Base-by-base conservation (phyloP, 2,797 vertebrate genomes). In the Parauchenoglanis ngamensis region DNA sequence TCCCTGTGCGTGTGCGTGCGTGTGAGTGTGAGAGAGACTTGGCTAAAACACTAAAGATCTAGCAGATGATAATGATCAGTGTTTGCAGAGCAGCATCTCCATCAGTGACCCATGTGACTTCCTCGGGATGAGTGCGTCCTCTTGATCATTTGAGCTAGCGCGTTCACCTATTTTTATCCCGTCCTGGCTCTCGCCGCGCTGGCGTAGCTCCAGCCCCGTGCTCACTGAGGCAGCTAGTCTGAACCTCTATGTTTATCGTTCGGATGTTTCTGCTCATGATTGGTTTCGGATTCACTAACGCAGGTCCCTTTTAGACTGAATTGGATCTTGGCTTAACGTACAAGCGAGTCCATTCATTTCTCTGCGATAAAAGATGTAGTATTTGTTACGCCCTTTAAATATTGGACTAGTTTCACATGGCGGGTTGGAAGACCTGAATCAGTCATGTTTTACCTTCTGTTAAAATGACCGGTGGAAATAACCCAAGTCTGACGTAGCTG, bases 1-100 rank as follows among this genome's bases (percentile, higher is more conserved):
- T 6, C 28, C 40, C 11, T 81, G 31, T 80, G 35, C 35, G 59
- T 83, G 61, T 28, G 80, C 56, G 75, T 78, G 75, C 28, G 46
- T 56, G 46, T 13, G n/a, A 13, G 5, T 54, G 46, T 56, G 46
- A 23, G n/a, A 13, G 5, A 40, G 31, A 23, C 44, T 65, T 82
- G 59, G 61, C 79, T 63, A 65, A 63, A 63, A 44, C 80, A 57
- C 28, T 46, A 82, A 89, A 75, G 65, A 67, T 89, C 56, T 83
- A 89, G 85, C 88, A 89, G 75, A 67, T 89, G 90, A 89, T 90
- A 87, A 72, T 23, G 67, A 88, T 91, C 88, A 83, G 68, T 86
- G 89, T 89, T 88, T 89, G 85, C 83, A 68, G 65, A 89, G 88
- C 78, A 46, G 78, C 86, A 88, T 90, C 85, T 75, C 84, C 78